phyloP scores from a whole-genome alignment of 2,888 invertebrate genomes.

The Apeira syringaria region DNA sequence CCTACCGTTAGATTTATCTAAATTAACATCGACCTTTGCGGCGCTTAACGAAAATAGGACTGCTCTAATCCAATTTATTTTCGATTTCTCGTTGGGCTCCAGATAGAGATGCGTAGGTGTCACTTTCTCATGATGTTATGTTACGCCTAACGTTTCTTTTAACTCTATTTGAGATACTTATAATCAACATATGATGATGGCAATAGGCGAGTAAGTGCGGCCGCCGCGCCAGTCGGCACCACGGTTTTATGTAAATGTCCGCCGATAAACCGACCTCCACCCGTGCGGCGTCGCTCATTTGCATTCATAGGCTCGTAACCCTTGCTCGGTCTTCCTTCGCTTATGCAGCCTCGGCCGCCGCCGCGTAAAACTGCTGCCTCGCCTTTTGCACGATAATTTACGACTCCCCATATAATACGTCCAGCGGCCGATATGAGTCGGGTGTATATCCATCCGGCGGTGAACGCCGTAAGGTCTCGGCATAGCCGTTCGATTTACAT shows the following conservation, averaged over 20 bases:
- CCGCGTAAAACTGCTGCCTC: conserved; percentile 72
- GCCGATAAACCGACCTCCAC: conserved; percentile 73
- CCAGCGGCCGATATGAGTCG: conserved; percentile 73
- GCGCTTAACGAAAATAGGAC: conserved; percentile 22
- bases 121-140: conserved; percentile 8
- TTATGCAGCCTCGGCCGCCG: conserved; percentile 60
- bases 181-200: conserved; percentile 57
- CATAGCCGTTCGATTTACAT: conserved; percentile 79
- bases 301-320: conserved; percentile 83
- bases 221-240: conserved; percentile 59
- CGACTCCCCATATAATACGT: conserved; percentile 77
- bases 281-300: conserved; percentile 74
- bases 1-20: conserved; percentile 33
- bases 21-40: conserved; percentile 31
- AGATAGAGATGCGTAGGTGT: conserved; percentile 16
- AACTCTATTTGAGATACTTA: conserved; percentile 52
- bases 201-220: conserved; percentile 60
- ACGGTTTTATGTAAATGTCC: conserved; percentile 77
- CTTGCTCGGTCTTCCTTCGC: conserved; percentile 70
- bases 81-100: conserved; percentile 22
- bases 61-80: conserved; percentile 26
- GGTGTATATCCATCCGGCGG: conserved; percentile 60
- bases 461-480: conserved; percentile 69
- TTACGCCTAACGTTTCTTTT: conserved; percentile 36
- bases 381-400: conserved; percentile 80